Percentiles rank a stretch among this genome's conserved stretches.
phyloP scores from a whole-genome alignment of 2,888 invertebrate genomes.

The Notodonta ziczac region DNA sequence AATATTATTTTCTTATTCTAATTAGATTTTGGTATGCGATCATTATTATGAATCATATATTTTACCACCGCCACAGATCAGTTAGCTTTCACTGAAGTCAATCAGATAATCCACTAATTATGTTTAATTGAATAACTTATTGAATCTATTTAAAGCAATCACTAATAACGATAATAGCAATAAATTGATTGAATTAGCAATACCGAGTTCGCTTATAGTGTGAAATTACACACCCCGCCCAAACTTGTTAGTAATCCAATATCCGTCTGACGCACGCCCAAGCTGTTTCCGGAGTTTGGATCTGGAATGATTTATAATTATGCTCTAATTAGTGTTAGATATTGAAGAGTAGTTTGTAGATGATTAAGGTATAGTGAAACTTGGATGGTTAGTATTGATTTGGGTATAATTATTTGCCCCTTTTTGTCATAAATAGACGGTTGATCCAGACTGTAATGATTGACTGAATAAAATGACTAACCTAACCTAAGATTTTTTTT shows the following conservation, averaged over 20 bases:
- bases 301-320: slow-evolving; percentile 9
- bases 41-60: too few species aligned
- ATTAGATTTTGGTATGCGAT: too few species aligned
- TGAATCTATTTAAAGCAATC: slow-evolving; percentile 6
- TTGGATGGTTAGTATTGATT: too few species aligned
- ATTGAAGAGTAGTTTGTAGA: not conserved
- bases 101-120: not conserved
- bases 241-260: slow-evolving; percentile 10
- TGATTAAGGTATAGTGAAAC: too few species aligned
- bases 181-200: slow-evolving; percentile 27
- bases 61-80: too few species aligned
- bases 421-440: too few species aligned
- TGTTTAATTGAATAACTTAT: not conserved
- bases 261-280: slow-evolving; percentile 3
- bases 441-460: too few species aligned
- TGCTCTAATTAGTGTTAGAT: slow-evolving; percentile 3
- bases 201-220: slow-evolving; percentile 19
- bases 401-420: too few species aligned
- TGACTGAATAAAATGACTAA: too few species aligned
- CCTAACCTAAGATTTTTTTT: too few species aligned
- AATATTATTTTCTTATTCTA: too few species aligned
- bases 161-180: slow-evolving; percentile 20
- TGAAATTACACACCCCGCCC: slow-evolving; percentile 18
- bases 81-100: too few species aligned
- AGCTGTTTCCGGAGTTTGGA: slow-evolving; percentile 9